Percentiles rank a stretch among this genome's conserved stretches.
Evolutionary conservation across 2,888 invertebrate genomes (phyloP).

Genomic region (Dolichopus griseipennis): DNA sequence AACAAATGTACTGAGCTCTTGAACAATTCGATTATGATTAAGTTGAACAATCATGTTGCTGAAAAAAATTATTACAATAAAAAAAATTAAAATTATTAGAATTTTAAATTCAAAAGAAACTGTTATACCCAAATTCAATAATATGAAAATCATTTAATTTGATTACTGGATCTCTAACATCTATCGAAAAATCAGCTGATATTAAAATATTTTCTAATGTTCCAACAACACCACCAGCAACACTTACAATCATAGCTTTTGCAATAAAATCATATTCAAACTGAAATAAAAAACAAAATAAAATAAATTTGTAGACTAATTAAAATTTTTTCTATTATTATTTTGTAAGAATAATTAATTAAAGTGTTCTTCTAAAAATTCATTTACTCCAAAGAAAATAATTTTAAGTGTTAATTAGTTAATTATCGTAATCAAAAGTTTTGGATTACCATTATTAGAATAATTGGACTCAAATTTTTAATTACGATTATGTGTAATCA

Average conservation of each 20-base stretch:
- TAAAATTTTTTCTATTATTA: no score
- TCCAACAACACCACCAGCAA: slow-evolving; percentile 37
- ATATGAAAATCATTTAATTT: slow-evolving; percentile 37
- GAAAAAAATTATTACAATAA: slow-evolving; percentile 16
- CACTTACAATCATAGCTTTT: slow-evolving; percentile 35
- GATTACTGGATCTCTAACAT: slow-evolving; percentile 31
- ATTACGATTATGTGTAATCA: no score
- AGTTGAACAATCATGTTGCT: slow-evolving; percentile 39
- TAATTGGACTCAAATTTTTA: no score
- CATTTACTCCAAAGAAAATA: no score
- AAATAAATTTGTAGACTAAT: no score
- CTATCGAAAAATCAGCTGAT: slow-evolving; percentile 36
- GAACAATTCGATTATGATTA: slow-evolving; percentile 34
- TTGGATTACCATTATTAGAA: no score
- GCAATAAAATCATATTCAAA: slow-evolving; percentile 38
- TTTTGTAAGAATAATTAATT: no score
- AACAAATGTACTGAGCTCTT: slow-evolving; percentile 36
- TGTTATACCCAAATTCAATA: slow-evolving; percentile 33
- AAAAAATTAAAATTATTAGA: slow-evolving; percentile 3
- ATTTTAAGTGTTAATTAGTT: no score
- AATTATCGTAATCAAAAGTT: no score
- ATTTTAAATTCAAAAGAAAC: neutral
- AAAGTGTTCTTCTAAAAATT: no score
- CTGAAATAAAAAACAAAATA: slow-evolving; percentile 24
- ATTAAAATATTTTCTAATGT: slow-evolving; percentile 35